Evolutionary conservation across 2,797 vertebrate genomes (phyloP), one percentile per base, ranked within the genome.

Genomic region (Catamblyrhynchus diadema): DNA sequence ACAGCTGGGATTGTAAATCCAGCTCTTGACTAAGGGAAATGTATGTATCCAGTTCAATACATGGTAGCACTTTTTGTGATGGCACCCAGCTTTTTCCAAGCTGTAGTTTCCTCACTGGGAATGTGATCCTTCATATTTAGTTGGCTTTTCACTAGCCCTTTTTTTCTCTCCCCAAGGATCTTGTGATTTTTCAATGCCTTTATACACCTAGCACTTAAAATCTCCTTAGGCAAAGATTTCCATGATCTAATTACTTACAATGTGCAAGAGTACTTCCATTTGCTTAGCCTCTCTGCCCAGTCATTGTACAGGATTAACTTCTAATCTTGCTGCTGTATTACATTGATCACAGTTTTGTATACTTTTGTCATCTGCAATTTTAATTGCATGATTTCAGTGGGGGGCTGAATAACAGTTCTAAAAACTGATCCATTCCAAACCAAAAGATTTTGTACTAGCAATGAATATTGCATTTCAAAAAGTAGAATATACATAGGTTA

Each of bases 161-260:
- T 35, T 27, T 14, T 14, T 25, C 3, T 12, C 4, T 5, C 5
- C 2, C 1, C 2, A 37, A 61, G 24, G 30, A 41, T 4, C 9
- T 81, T 65, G 3, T 50, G 27, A 15, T 73, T 91, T 66, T 82
- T 77, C 56, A 42, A 18, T 51, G 25, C 3, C 9, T 77, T 80
- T 80, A 30, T 33, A 77, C 91, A 54, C 5, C 6, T 39, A 23
- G 5, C 7, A 48, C 12, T 74, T 42, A 20, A 6, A 23, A 48
- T 44, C 5, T 82, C 47, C 64, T 5, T 14, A 77, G 64, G 23
- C 21, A 82, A 90, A 77, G 41, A 54, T 35, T 67, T 86, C 32
- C 66, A 7, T 77, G 20, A 62, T 70, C 41, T 80, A 80, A 62
- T 65, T 79, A 59, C 14, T 73, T 54, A 54, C 9, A 70, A 47